These are phyloP conservation scores for Lophura nycthemera DNA, from an alignment of 2,113 vertebrate species.

Conservation along the genomic window DNA sequence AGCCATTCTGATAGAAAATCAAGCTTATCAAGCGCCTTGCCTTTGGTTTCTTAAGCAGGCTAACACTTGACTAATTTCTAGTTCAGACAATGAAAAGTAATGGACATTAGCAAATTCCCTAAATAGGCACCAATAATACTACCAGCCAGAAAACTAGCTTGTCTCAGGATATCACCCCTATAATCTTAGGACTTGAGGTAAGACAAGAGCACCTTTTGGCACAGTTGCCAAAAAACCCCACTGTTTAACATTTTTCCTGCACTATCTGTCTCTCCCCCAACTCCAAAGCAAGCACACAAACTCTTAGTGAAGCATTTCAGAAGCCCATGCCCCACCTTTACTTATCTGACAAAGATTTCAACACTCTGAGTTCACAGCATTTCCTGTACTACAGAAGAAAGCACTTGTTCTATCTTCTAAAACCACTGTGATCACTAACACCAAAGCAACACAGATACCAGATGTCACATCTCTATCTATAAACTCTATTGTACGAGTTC, in stretches of 20 bases:
- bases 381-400: conserved; percentile 44
- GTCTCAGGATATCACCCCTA: neutral
- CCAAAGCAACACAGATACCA: neutral
- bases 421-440: neutral
- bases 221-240: neutral
- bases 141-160: neutral
- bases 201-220: neutral
- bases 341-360: conserved; percentile 41
- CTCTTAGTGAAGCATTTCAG: neutral
- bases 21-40: neutral
- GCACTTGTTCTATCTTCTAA: conserved; percentile 7
- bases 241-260: neutral
- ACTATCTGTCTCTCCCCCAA: neutral
- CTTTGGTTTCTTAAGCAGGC: neutral
- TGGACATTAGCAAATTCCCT: neutral
- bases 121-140: neutral
- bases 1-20: neutral
- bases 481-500: neutral
- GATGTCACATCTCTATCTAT: neutral
- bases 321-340: neutral
- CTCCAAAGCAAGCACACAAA: neutral
- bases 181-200: neutral
- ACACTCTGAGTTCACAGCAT: neutral
- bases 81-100: neutral
- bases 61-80: neutral